Conservation (phyloP, 92 coral and sea anemone genomes). For the Nematostella vectensis region DNA sequence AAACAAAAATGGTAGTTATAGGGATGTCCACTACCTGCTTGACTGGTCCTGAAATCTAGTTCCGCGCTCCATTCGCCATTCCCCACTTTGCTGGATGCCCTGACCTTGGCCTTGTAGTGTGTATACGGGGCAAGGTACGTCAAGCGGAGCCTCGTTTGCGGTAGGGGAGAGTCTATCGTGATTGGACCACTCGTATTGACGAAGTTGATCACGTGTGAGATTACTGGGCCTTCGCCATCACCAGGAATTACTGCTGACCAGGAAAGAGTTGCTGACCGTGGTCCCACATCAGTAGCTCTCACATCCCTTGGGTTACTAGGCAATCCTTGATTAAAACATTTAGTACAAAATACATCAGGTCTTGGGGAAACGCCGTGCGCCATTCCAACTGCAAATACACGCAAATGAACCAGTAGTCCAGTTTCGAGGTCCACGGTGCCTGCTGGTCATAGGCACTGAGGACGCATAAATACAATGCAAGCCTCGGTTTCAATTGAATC, state of each 20-base stretch:
- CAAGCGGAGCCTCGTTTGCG: background rate
- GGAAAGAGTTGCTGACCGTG: background rate
- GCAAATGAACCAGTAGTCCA: too few species aligned
- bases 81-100: background rate
- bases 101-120: background rate
- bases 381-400: too few species aligned
- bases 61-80: background rate
- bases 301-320: background rate
- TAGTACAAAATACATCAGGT: too few species aligned
- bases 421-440: too few species aligned
- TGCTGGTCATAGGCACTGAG: too few species aligned
- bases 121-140: background rate
- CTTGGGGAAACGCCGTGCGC: too few species aligned
- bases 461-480: too few species aligned
- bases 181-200: background rate
- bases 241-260: background rate
- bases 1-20: too few species aligned
- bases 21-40: background rate
- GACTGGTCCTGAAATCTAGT: background rate
- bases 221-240: background rate
- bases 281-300: background rate
- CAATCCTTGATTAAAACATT: too few species aligned
- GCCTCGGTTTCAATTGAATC: too few species aligned
- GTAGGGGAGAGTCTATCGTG: background rate
- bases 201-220: background rate